phyloP scores from a whole-genome alignment of 2,888 invertebrate species.

The Cosmia pyralina region DNA sequence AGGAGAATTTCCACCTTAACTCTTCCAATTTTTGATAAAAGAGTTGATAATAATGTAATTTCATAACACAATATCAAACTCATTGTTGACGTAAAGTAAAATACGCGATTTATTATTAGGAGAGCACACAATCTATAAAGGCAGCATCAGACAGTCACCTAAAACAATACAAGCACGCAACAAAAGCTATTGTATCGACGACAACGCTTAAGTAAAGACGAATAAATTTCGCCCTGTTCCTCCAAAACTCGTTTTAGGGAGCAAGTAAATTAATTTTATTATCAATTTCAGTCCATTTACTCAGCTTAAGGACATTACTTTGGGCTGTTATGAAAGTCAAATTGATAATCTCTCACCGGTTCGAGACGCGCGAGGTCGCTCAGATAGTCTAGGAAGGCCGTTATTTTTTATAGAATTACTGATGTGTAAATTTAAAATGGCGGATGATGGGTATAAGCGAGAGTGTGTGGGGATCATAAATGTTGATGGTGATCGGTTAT shows the following conservation, averaged over 20 bases:
- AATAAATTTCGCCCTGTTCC: constrained; percentile 62
- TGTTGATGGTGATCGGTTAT: constrained; percentile 58
- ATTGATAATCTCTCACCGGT: constrained; percentile 67
- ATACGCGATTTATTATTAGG: constrained; percentile 53
- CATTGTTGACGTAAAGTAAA: constrained; percentile 50
- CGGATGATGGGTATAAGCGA: not conserved
- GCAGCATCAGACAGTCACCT: constrained; percentile 49
- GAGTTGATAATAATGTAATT: constrained; percentile 32
- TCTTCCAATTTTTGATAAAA: constrained; percentile 28
- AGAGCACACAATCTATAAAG: constrained; percentile 61
- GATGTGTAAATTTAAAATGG: constrained; percentile 59
- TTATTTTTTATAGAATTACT: constrained; percentile 65
- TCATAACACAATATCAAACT: constrained; percentile 41
- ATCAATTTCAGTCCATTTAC: constrained; percentile 69
- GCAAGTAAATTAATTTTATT: constrained; percentile 68
- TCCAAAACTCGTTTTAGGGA: constrained; percentile 58
- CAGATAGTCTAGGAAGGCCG: constrained; percentile 56
- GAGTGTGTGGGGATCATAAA: constrained; percentile 45
- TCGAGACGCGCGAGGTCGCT: constrained; percentile 43
- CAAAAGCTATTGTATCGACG: constrained; percentile 69
- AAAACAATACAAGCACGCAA: constrained; percentile 64
- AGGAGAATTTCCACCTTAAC: not conserved
- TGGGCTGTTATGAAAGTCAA: constrained; percentile 68
- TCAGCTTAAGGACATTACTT: constrained; percentile 66
- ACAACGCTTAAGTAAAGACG: constrained; percentile 64